Conservation (phyloP, 2,888 invertebrate genomes). For the Patella pellucida region DNA sequence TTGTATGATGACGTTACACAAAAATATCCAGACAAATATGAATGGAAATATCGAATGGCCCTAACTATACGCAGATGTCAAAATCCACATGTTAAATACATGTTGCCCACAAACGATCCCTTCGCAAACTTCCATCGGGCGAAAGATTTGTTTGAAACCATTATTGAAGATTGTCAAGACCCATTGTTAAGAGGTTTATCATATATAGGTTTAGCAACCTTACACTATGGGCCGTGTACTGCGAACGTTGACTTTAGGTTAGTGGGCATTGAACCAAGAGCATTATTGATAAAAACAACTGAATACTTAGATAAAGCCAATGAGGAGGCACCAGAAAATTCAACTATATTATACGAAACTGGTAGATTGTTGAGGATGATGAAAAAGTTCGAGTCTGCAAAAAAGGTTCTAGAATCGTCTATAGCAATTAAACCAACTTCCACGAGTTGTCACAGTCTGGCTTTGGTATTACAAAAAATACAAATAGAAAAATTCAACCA, state of each 20-base stretch:
- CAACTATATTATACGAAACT: background rate
- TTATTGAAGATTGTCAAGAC: background rate
- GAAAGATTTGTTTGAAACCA: background rate
- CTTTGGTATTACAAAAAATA: background rate
- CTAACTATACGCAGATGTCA: background rate
- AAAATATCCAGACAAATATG: background rate
- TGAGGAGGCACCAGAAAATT: background rate
- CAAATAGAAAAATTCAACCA: background rate
- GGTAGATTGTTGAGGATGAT: background rate
- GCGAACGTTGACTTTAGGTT: background rate
- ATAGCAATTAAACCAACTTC: background rate
- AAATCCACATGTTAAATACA: background rate
- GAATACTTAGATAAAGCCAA: background rate
- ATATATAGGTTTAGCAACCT: background rate
- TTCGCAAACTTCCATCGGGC: background rate
- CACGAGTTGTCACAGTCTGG: background rate
- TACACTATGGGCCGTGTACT: background rate
- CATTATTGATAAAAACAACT: background rate
- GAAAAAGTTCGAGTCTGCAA: background rate
- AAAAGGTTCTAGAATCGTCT: background rate
- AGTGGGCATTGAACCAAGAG: background rate
- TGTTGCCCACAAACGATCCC: background rate
- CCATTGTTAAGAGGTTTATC: background rate
- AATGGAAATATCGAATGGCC: conserved; percentile 4
- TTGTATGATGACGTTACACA: background rate